phyloP scores from a whole-genome alignment of 1,140 invertebrate genomes.

The Ctenoplectra terminalis region DNA sequence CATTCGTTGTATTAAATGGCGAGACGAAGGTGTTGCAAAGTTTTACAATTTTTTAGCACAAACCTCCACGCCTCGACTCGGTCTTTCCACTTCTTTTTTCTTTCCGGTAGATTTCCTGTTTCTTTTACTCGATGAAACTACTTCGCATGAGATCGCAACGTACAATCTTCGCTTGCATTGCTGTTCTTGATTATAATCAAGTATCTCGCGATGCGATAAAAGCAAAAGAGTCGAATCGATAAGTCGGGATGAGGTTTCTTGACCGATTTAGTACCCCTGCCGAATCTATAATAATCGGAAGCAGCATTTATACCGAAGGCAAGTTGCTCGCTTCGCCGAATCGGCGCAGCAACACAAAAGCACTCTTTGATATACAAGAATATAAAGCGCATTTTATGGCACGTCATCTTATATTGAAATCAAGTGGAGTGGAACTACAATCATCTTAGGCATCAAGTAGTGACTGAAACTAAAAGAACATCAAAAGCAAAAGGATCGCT shows the following conservation, averaged over 20 bases:
- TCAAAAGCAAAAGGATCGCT: neutral
- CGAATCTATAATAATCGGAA: too few relatives aligned
- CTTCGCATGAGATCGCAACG: neutral
- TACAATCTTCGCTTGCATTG: neutral
- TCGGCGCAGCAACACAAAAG: too few relatives aligned
- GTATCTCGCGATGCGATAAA: neutral
- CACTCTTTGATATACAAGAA: too few relatives aligned
- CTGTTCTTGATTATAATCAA: too few relatives aligned
- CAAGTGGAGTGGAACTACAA: neutral
- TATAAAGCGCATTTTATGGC: neutral
- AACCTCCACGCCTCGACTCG: neutral
- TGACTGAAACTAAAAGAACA: neutral
- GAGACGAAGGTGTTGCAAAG: slow-evolving; percentile 42
- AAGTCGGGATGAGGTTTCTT: too few relatives aligned
- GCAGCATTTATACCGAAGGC: too few relatives aligned
- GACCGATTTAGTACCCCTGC: too few relatives aligned
- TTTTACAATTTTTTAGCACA: slow-evolving; percentile 56
- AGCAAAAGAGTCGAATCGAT: neutral
- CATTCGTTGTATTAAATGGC: slow-evolving; percentile 59
- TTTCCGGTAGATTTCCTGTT: neutral
- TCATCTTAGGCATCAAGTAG: neutral
- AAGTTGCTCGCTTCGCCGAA: too few relatives aligned
- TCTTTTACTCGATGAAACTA: neutral
- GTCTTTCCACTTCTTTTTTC: neutral
- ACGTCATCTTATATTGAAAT: neutral